Base-by-base conservation (phyloP, 2,888 invertebrate genomes). In the Venustoraphidia nigricollis region DNA sequence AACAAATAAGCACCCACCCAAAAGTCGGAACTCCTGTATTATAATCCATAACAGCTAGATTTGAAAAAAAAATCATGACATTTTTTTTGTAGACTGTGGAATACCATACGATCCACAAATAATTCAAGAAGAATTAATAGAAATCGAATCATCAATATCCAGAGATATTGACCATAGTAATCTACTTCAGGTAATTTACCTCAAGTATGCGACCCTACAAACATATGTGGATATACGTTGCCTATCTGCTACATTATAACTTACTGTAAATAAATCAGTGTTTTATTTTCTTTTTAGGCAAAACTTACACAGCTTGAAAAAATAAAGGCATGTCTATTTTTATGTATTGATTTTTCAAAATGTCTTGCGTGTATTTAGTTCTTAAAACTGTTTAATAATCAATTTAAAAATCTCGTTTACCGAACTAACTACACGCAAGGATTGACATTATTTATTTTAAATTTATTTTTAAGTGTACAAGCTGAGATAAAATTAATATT, bases 281-380 rank as follows among this genome's bases (percentile, higher is more conserved):
- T 54, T 60, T 54, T 52, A 65, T 63, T 69, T 65, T 65, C 61
- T 67, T 73, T 75, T 64, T 73, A 76, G 75, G 76, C 69, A 59
- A 69, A 69, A 65, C 68, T 76, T 65, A 66, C 66, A 70, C 68
- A 70, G 65, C 69, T 73, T 69, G 74, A 72, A 66, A 69, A 66
- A 65, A 65, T 68, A 63, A 76, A 76, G 76, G 76, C 75, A 76
- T 71, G 76, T 76, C 64, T 63, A 60, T 60, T 61, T 60, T 60
- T 52, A 48, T 46, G 40, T 45, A 14, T 51, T 34, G 37, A 39
- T 41, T 46, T 50, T 44, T 35, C 10, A 9, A 9, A 36, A n/a
- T 10, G 3, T 45, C 17, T 45, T 45, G 45, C 45, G 34, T 34
- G 34, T 36, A 11, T 43, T 47, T 48, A 34, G 14, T 34, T 27